Evolutionary conservation across 2,113 vertebrate genomes (phyloP), one percentile per base, ranked within the genome.

Genomic region (Cinclus mexicanus): DNA sequence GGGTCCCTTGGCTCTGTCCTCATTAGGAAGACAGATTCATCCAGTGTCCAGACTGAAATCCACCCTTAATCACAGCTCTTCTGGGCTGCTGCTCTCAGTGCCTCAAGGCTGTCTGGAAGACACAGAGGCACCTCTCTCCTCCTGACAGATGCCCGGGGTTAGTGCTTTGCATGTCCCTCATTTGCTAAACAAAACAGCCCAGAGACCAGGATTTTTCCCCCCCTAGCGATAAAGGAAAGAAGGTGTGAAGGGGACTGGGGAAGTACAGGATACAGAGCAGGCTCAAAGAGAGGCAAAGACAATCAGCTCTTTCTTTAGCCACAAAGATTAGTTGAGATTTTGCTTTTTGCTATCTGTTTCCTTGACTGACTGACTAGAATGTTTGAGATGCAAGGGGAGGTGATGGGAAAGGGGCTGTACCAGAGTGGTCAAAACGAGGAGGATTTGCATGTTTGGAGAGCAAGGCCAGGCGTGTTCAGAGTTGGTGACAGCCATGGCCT

Each of bases 161-260:
- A 16, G 49, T 97, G 72, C 95, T 99, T 99, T 99, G 98, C 98
- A 99, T 99, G 87, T 23, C 65, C n/a, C 64, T 95, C 81, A 98
- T 99, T 99, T 99, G 98, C 98, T 98, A 99, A 97, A 96, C 98
- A 99, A 99, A 99, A 97, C 92, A 79, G 53, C 90, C 93, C 75
- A 91, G 83, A 82, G 89, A 87, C 68, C 68, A 84, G 91, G 96
- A 94, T 56, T 91, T 97, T 93, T 70, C 92, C 63, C 46, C 46
- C 91, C 75, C 57, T 64, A 39, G 68, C 44, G 52, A 68, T 72
- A 57, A 89, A 95, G 42, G 68, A 83, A 55, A 87, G 94, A 75
- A 97, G 81, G 77, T 87, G 59, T 85, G 69, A 91, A 78, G 81
- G 86, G 74, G 25, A 35, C 25, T 77, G 79, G 75, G 86, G 70